Conservation (phyloP, 1,140 invertebrate species). For the Macrotrachela quadricornifera region DNA sequence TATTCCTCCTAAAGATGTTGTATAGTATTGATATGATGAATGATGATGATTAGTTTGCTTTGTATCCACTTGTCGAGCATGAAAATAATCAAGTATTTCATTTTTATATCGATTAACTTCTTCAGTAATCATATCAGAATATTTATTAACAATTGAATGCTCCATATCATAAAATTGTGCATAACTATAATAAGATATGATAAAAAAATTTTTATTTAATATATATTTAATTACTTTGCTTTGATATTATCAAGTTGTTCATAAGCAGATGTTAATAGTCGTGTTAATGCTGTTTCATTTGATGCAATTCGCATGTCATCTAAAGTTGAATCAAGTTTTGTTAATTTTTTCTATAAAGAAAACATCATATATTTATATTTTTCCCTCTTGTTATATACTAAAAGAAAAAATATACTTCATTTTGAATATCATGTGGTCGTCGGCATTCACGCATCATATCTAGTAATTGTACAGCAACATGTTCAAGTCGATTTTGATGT, state of each 20-base stretch:
- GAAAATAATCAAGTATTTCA: constrained; percentile 19
- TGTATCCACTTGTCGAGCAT: too few relatives aligned
- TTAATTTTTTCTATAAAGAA: constrained; percentile 20
- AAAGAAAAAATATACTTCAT: constrained; percentile 18
- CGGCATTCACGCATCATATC: constrained; percentile 24
- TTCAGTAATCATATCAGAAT: constrained; percentile 21
- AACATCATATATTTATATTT: not conserved
- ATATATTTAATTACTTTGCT: not conserved
- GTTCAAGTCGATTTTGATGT: constrained; percentile 25
- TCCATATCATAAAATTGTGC: constrained; percentile 7
- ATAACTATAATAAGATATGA: constrained; percentile 12
- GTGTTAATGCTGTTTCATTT: constrained; percentile 17
- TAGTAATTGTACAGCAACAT: constrained; percentile 23
- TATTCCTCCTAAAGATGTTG: too few relatives aligned
- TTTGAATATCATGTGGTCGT: constrained; percentile 21
- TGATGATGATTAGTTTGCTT: too few relatives aligned
- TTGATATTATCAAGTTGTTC: constrained; percentile 23
- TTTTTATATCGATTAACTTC: constrained; percentile 22
- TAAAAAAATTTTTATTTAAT: too few relatives aligned
- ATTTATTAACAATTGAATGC: constrained; percentile 18
- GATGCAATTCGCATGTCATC: constrained; percentile 28
- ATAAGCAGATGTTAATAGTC: constrained; percentile 16
- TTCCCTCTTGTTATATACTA: not conserved
- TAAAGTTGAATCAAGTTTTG: constrained; percentile 25
- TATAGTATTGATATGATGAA: too few relatives aligned